Evolutionary conservation across 2,113 vertebrate species (phyloP).

Genomic region (Myrmecophaga tridactyla): DNA sequence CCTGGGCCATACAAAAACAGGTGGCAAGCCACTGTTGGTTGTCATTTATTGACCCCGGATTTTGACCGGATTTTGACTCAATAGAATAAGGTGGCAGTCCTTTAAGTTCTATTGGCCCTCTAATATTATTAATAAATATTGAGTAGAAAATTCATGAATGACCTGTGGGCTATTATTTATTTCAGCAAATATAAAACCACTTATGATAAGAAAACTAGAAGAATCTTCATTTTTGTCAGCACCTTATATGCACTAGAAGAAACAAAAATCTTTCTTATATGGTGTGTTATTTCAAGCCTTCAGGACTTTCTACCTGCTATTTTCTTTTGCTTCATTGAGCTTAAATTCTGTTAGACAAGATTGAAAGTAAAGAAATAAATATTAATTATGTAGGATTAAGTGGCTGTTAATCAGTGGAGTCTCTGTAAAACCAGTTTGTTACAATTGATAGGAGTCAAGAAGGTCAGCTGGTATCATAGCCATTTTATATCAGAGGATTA

Average conservation of each 20-base stretch:
- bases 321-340: not conserved
- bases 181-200: not conserved
- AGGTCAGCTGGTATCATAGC: not conserved
- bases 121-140: not conserved
- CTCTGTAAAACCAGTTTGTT: not conserved
- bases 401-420: not conserved
- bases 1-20: not conserved
- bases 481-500: not conserved
- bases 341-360: slow-evolving; percentile 12
- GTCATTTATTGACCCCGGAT: not conserved
- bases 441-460: not conserved
- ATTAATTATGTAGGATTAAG: not conserved
- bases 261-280: not conserved
- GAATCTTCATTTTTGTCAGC: not conserved
- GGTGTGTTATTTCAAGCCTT: not conserved
- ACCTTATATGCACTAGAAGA: not conserved
- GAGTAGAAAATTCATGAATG: not conserved
- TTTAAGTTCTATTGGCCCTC: not conserved
- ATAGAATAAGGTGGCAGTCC: not conserved
- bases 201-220: not conserved
- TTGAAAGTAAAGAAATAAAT: not conserved
- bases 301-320: not conserved
- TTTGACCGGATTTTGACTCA: not conserved
- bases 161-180: not conserved
- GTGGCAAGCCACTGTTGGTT: not conserved